These are phyloP conservation scores for Musca vetustissima DNA, from an alignment of 1,140 invertebrate species.

Conservation along the genomic window DNA sequence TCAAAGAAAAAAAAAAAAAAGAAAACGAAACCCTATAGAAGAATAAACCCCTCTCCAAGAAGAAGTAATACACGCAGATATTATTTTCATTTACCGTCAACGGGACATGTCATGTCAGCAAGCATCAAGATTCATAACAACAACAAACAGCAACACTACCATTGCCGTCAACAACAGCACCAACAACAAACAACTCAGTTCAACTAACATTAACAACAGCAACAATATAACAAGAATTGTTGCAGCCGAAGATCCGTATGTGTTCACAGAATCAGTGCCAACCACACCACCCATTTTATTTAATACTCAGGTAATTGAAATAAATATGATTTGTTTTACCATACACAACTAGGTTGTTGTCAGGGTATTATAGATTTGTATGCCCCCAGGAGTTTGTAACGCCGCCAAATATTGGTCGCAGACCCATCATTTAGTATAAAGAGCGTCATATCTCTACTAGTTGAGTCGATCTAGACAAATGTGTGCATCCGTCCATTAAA, in stretches of 20 bases:
- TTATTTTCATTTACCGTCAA: constrained; percentile 30
- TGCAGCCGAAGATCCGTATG: constrained; percentile 53
- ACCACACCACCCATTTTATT: constrained; percentile 52
- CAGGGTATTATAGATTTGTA: no score
- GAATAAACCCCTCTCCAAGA: no score
- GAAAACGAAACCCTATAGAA: background rate
- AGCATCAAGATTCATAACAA: constrained; percentile 48
- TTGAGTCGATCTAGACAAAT: no score
- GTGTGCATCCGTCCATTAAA: no score
- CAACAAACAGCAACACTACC: constrained; percentile 33
- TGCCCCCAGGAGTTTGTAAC: no score
- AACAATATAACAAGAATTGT: constrained; percentile 33
- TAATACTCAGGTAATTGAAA: constrained; percentile 48
- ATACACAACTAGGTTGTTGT: no score
- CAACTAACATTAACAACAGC: background rate
- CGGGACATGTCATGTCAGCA: constrained; percentile 57
- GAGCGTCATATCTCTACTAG: no score
- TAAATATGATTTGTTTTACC: no score
- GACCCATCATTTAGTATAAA: no score
- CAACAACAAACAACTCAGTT: constrained; percentile 31
- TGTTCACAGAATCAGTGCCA: constrained; percentile 54
- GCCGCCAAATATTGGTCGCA: no score
- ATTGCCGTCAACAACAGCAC: constrained; percentile 5
- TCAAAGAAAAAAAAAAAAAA: background rate
- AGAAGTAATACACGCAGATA: no score